phyloP scores from a whole-genome alignment of 2,113 vertebrate species.

The Atractosteus spatula region DNA sequence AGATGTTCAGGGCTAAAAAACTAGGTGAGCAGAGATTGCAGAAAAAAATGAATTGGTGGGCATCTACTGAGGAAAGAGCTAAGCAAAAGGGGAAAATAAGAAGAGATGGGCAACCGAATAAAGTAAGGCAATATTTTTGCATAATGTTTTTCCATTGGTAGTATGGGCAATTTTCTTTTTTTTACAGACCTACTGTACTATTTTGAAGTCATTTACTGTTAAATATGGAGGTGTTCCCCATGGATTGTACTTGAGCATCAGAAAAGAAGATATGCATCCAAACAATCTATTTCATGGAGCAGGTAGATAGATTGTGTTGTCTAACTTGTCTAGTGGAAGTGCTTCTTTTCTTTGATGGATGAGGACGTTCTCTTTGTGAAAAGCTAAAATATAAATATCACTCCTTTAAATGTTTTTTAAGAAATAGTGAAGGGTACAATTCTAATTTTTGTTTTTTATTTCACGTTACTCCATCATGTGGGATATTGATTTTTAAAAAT shows the following conservation, averaged over 20 bases:
- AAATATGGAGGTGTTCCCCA: neutral
- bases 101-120: neutral
- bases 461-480: no score
- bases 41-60: no score
- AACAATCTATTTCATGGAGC: no score
- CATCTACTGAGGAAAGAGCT: neutral
- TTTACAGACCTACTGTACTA: slow-evolving; percentile 4
- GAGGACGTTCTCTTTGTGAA: neutral
- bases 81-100: neutral
- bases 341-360: neutral
- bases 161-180: neutral
- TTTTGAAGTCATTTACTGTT: neutral
- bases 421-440: no score
- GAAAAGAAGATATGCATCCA: slow-evolving; percentile 2
- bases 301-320: slow-evolving; percentile 7
- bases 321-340: neutral
- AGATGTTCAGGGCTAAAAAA: no score
- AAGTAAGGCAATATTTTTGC: neutral
- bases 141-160: no score
- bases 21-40: no score
- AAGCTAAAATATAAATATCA: neutral
- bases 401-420: no score
- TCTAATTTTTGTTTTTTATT: no score
- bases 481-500: no score
- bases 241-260: neutral